phyloP scores from a whole-genome alignment of 2,113 vertebrate species.

The Tachysurus fulvidraco region DNA sequence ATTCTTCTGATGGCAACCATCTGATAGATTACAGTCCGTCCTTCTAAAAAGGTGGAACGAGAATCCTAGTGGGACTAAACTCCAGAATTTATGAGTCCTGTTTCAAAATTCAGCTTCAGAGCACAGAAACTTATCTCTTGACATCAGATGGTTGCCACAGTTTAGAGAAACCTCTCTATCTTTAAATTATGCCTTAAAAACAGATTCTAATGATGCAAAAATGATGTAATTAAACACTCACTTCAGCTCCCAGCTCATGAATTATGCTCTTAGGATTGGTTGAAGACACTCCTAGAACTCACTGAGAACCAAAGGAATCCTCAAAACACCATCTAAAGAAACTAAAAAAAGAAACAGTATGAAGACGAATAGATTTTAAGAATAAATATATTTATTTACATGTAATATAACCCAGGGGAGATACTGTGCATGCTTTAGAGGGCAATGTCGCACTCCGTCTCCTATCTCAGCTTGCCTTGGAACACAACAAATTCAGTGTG shows the following conservation, averaged over 20 bases:
- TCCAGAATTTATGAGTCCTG: constrained; percentile 13
- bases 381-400: neutral
- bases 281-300: neutral
- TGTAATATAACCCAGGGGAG: constrained; percentile 4
- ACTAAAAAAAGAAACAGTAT: neutral
- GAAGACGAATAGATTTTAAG: neutral
- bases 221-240: neutral
- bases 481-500: constrained; percentile 30
- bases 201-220: neutral
- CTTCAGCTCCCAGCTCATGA: neutral
- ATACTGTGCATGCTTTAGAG: constrained; percentile 4
- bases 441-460: neutral
- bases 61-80: constrained; percentile 3
- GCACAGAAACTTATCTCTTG: neutral
- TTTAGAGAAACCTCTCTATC: constrained; percentile 9
- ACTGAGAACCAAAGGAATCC: neutral
- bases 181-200: constrained; percentile 19
- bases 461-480: constrained; percentile 3
- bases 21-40: constrained; percentile 4
- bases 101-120: constrained; percentile 10
- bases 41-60: neutral
- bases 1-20: neutral
- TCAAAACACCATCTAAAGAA: neutral
- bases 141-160: constrained; percentile 17
- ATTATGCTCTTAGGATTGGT: constrained; percentile 17